Evolutionary conservation across 2,113 vertebrate species (phyloP).

Genomic region (Macaca fascicularis): DNA sequence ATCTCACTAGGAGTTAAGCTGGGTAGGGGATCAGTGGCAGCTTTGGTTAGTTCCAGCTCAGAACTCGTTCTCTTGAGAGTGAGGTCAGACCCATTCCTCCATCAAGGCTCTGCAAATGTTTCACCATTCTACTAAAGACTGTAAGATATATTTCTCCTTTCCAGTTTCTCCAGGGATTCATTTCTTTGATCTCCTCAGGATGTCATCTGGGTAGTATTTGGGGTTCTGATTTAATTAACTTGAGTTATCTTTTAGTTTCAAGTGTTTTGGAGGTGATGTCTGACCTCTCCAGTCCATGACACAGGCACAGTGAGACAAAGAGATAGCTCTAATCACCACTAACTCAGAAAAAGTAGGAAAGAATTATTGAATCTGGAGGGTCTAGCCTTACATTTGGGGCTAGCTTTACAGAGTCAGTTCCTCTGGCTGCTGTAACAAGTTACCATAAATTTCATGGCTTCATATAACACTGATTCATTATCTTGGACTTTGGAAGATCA

Average conservation of each 20-base stretch:
- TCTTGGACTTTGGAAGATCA: too few species aligned
- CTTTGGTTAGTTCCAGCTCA: not conserved
- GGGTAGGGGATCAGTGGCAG: not conserved
- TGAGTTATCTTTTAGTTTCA: not conserved
- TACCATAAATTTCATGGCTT: too few species aligned
- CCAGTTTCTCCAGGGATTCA: not conserved
- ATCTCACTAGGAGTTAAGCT: not conserved
- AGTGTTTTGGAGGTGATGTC: not conserved
- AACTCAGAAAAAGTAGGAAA: not conserved
- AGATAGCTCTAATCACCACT: not conserved
- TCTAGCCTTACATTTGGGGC: not conserved
- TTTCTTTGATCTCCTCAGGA: not conserved
- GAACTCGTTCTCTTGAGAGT: not conserved
- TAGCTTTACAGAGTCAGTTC: too few species aligned
- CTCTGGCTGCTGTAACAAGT: too few species aligned
- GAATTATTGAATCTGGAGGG: not conserved
- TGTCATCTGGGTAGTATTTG: not conserved
- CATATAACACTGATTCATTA: too few species aligned
- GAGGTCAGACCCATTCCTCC: not conserved
- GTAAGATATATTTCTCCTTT: not conserved
- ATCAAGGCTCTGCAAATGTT: not conserved
- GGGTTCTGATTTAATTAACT: not conserved
- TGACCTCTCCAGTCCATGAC: not conserved
- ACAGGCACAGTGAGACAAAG: not conserved
- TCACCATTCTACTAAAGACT: not conserved